Conservation (phyloP, 2,797 vertebrate species). For the Platalea minor region DNA sequence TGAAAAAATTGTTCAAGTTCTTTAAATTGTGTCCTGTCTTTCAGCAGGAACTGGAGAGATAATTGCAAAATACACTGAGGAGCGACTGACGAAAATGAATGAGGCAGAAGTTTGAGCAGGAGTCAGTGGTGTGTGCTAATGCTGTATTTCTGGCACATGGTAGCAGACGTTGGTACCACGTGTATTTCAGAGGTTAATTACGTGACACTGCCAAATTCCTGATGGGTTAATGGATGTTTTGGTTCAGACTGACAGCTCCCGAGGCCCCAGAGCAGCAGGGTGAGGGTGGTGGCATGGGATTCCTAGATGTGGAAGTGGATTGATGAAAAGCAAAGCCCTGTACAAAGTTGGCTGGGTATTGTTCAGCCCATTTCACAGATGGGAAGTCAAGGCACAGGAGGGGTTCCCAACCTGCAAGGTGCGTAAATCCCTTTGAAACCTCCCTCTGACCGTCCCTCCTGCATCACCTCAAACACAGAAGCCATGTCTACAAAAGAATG, state of each 20-base stretch:
- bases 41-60: not conserved
- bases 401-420: not conserved
- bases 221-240: not conserved
- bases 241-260: not conserved
- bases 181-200: not conserved
- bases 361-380: not conserved
- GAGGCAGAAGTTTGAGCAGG: not conserved
- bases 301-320: not conserved
- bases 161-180: accelerated
- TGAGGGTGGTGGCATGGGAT: not conserved
- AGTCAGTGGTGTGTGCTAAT: accelerated
- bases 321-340: not conserved
- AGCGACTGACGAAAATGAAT: not conserved
- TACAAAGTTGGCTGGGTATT: not conserved
- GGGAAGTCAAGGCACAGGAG: not conserved
- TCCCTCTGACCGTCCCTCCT: not conserved
- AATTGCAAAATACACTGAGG: not conserved
- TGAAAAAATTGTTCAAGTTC: not conserved
- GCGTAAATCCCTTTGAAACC: not conserved
- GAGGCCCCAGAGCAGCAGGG: not conserved
- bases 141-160: accelerated
- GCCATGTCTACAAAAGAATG: not conserved
- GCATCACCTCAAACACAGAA: not conserved
- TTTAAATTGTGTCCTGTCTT: not conserved
- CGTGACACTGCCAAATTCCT: not conserved